Base-by-base conservation (phyloP, 2,888 invertebrate genomes). In the Lasioglossum zephyrum region DNA sequence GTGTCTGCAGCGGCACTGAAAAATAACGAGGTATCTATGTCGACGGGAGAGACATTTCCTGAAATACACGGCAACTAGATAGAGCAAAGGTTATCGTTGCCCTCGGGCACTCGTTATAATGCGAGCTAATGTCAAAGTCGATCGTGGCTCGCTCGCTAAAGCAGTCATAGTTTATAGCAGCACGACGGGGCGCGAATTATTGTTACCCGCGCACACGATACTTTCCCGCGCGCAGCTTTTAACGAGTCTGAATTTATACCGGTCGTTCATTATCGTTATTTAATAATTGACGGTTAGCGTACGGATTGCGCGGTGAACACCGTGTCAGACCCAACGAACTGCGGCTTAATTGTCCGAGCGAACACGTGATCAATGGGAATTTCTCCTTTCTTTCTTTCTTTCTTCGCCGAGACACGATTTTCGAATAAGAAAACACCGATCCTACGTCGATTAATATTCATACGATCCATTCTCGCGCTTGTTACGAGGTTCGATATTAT, bases 171-270 rank as follows among this genome's bases (percentile, higher is more conserved):
- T 80, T 69, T 73, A 74, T 72, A 57, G 72, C 66, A 39, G 26
- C 74, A 53, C 31, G 73, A 66, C 60, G 36, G 49, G 77, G 66
- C 77, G 77, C 77, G 80, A 84, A 80, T 85, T 77, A 63, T 84
- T 73, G 77, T 77, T 85, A 49, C 73, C 77, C 79, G 84, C 72
- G 60, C 18, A 8, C 63, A 31, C 74, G 60, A 63, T 72, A 82
- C 78, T 77, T 84, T 82, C 81, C 18, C 57, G 47, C 49, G 60
- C 75, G 31, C 60, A 73, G 77, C 83, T 88, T 78, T 86, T 88
- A 86, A 88, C 86, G 72, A 86, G 86, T 74, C 41, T 72, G 79
- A 86, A 88, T 88, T 88, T 88, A 86, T 84, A 78, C 88, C 31
- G 78, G 66, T 75, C 82, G 82, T 88, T 88, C 84, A 77, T 86